Conservation (phyloP, 2,797 vertebrate genomes). For the Lemur catta region DNA sequence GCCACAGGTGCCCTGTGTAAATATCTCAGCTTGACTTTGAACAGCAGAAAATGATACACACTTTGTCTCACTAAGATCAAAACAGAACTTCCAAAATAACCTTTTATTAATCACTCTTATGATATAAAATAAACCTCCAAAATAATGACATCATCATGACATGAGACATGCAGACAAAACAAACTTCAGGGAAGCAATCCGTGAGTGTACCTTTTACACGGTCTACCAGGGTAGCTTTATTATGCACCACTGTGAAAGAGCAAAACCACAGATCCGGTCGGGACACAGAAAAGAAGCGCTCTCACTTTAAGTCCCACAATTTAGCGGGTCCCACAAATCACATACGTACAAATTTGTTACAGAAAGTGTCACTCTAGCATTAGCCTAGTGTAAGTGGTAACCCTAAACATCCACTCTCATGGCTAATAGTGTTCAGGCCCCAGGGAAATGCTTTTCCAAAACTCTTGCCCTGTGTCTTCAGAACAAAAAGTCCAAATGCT, state of each 20-base stretch:
- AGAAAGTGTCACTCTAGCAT: neutral
- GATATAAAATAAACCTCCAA: neutral
- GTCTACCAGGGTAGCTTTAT: accelerated
- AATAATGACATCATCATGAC: neutral
- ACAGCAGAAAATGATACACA: neutral
- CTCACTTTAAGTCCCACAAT: neutral
- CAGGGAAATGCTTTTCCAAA: neutral
- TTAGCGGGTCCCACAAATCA: neutral
- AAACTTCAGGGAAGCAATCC: neutral
- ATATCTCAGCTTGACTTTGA: neutral
- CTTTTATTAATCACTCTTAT: neutral
- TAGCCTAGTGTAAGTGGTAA: neutral
- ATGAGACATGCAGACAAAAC: neutral
- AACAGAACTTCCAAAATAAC: neutral
- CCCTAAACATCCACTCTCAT: accelerated
- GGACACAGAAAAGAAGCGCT: neutral
- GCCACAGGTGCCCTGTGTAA: neutral
- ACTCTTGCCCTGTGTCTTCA: neutral
- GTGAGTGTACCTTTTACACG: accelerated
- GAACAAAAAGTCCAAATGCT: neutral
- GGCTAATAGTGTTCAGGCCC: accelerated
- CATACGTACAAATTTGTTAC: neutral
- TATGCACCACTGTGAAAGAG: accelerated
- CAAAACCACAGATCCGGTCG: accelerated
- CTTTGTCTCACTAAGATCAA: neutral